phyloP scores from a whole-genome alignment of 2,797 vertebrate genomes.

The Rhabdomys pumilio region DNA sequence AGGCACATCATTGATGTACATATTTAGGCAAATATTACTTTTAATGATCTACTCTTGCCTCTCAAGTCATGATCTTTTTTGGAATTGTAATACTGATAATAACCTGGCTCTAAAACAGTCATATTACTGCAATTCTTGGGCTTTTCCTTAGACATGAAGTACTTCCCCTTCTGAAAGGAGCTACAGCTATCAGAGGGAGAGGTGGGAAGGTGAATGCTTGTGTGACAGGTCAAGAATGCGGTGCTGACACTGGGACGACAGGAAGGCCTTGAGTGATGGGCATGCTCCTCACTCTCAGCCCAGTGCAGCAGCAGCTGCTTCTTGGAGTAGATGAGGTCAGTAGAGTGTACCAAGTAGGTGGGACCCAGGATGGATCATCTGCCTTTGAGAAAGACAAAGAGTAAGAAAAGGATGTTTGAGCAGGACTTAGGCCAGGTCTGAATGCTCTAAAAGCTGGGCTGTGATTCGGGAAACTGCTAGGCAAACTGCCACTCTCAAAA shows the following conservation, averaged over 20 bases:
- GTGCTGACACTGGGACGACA: not conserved
- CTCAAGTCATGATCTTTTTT: slow-evolving; percentile 33
- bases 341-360: slow-evolving; percentile 37
- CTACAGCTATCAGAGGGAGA: not conserved
- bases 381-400: slow-evolving; percentile 53
- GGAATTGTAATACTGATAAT: slow-evolving; percentile 31
- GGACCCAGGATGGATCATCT: not conserved
- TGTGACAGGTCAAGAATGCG: not conserved
- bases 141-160: not conserved
- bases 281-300: not conserved
- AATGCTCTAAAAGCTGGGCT: slow-evolving; percentile 39
- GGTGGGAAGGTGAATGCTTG: not conserved
- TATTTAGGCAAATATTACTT: slow-evolving; percentile 57
- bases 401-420: slow-evolving; percentile 13
- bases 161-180: slow-evolving; percentile 33
- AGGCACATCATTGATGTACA: not conserved
- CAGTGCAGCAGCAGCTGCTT: not conserved
- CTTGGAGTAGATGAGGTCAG: no score
- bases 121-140: slow-evolving; percentile 47
- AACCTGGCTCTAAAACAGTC: slow-evolving; percentile 8
- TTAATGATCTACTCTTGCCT: not conserved
- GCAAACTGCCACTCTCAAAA: not conserved
- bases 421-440: slow-evolving; percentile 4
- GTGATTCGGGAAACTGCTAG: slow-evolving; percentile 17
- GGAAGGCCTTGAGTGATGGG: not conserved